These are phyloP conservation scores for Ceyx melanurus DNA, from an alignment of 2,113 vertebrate species.

Conservation along the genomic window DNA sequence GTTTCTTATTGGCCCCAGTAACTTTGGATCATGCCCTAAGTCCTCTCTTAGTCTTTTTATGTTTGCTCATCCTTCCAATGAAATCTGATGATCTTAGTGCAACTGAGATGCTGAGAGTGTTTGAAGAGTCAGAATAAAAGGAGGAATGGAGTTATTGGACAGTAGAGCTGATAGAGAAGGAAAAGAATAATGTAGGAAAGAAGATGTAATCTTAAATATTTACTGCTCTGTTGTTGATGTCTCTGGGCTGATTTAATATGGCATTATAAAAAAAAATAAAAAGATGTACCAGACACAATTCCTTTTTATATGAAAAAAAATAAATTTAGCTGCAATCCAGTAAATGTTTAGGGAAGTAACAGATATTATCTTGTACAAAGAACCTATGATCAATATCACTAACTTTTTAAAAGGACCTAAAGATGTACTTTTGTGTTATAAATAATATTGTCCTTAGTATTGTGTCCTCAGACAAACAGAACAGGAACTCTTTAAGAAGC, in stretches of 20 bases:
- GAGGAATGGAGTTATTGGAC: slow-evolving; percentile 2
- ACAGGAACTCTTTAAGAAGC: not conserved
- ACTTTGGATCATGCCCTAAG: not conserved
- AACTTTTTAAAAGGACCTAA: slow-evolving; percentile 46
- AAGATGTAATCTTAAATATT: slow-evolving; percentile 74
- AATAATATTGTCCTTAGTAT: slow-evolving; percentile 22
- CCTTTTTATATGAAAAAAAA: slow-evolving; percentile 59
- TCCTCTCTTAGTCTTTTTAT: not conserved
- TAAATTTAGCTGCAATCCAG: slow-evolving; percentile 48
- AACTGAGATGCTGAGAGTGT: not conserved
- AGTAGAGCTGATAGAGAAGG: slow-evolving; percentile 50
- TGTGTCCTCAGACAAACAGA: slow-evolving; percentile 2
- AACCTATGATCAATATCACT: slow-evolving; percentile 49
- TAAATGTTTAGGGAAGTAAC: slow-evolving; percentile 38
- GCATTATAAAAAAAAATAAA: not conserved
- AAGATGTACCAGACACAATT: slow-evolving; percentile 5
- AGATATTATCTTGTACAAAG: slow-evolving; percentile 41
- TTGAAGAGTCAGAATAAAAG: slow-evolving; percentile 44
- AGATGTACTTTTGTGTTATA: slow-evolving; percentile 40
- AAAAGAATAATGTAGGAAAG: slow-evolving; percentile 58
- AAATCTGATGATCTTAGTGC: not conserved
- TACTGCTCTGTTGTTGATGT: slow-evolving; percentile 47
- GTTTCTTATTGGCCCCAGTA: not conserved
- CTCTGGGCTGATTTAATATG: slow-evolving; percentile 50
- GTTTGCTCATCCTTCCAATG: not conserved